Percentiles rank a stretch among this genome's conserved stretches.
phyloP scores from a whole-genome alignment of 1,140 invertebrate genomes.

The Aricia agestis region DNA sequence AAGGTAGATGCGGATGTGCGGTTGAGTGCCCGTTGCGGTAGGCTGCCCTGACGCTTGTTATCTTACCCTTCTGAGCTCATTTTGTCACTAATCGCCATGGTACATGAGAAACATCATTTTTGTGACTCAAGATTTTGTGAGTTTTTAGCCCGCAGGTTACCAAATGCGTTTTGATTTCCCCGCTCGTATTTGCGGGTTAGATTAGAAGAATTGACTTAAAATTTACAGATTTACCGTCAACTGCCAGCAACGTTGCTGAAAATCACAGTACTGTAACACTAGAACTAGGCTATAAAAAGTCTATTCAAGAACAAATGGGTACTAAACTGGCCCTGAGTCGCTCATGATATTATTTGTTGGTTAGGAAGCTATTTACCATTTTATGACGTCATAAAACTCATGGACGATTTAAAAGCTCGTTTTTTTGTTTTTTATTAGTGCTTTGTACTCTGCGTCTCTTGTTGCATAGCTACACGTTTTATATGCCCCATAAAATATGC shows the following conservation, averaged over 20 bases:
- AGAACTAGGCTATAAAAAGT: slow-evolving; percentile 17
- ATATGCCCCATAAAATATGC: background rate
- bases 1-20: slow-evolving; percentile 65
- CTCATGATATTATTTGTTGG: slow-evolving; percentile 6
- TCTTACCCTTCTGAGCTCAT: slow-evolving; percentile 43
- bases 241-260: background rate
- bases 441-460: slow-evolving; percentile 3
- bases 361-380: slow-evolving; percentile 20
- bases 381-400: slow-evolving; percentile 14
- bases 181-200: background rate
- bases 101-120: slow-evolving; percentile 24
- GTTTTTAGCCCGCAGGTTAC: background rate
- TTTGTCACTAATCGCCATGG: slow-evolving; percentile 26
- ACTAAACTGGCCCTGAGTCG: background rate
- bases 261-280: background rate
- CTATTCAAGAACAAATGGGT: slow-evolving; percentile 18
- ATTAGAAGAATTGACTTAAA: background rate
- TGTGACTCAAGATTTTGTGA: background rate
- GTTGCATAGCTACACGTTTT: background rate
- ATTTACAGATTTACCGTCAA: too few relatives aligned
- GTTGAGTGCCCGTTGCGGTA: slow-evolving; percentile 59
- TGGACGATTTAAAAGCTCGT: background rate
- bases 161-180: too few relatives aligned
- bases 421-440: slow-evolving; percentile 6
- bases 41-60: slow-evolving; percentile 58